phyloP scores from a whole-genome alignment of 2,797 vertebrate species.

The Coilia nasus region DNA sequence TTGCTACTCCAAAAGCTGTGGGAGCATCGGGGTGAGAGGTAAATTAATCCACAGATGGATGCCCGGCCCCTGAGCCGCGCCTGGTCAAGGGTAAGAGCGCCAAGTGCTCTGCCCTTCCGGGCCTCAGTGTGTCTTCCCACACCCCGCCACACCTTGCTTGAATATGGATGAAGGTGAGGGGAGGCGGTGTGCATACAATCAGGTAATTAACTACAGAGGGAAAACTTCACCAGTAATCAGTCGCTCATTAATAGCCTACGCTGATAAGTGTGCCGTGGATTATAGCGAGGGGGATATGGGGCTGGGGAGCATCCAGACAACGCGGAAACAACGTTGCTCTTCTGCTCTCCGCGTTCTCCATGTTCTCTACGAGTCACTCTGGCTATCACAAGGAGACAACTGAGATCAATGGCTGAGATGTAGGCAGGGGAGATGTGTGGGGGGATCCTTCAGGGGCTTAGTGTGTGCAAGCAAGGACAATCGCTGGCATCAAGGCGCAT shows the following conservation, averaged over 20 bases:
- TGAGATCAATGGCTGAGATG: constrained; percentile 14
- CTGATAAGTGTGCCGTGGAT: constrained; percentile 2
- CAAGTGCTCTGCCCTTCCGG: constrained; percentile 32
- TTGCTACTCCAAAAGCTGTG: background rate
- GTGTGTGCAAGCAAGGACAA: constrained; percentile 19
- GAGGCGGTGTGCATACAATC: constrained; percentile 75
- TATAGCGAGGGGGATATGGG: background rate
- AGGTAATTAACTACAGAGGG: constrained; percentile 70
- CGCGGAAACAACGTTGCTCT: background rate
- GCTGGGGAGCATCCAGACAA: background rate
- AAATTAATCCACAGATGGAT: constrained; percentile 70
- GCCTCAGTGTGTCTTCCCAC: constrained; percentile 32
- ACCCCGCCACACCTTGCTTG: constrained; percentile 69
- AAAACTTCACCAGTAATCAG: constrained; percentile 37
- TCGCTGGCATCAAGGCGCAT: background rate
- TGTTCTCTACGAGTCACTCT: background rate
- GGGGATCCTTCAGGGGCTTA: background rate
- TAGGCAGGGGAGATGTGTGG: background rate
- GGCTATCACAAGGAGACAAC: background rate
- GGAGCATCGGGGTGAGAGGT: background rate
- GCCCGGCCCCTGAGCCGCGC: constrained; percentile 69
- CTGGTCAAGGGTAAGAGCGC: constrained; percentile 77
- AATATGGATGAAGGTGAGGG: constrained; percentile 78
- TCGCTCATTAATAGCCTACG: background rate
- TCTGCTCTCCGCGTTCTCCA: background rate